Percentiles rank a stretch among this genome's conserved stretches.
Conservation (phyloP, 2,797 vertebrate genomes). For the Xiphophorus birchmanni region DNA sequence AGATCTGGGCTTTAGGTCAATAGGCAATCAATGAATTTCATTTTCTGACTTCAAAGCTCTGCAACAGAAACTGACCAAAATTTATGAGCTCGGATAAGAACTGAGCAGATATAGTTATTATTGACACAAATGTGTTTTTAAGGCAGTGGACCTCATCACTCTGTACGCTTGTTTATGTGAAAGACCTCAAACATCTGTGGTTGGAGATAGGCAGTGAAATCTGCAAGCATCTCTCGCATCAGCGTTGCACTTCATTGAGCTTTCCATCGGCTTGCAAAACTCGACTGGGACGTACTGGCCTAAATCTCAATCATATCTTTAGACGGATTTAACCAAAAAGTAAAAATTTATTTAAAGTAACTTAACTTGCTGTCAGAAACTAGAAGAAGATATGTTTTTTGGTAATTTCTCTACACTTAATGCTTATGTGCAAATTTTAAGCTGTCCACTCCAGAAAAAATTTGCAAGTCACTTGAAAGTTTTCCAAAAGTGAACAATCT, state of each 20-base stretch:
- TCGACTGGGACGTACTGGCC: not conserved
- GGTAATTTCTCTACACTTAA: not conserved
- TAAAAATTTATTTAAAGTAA: not conserved
- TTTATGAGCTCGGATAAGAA: constrained; percentile 21
- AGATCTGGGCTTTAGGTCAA: constrained; percentile 47
- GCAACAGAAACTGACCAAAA: constrained; percentile 39
- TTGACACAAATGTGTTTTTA: not conserved
- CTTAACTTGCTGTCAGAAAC: not conserved
- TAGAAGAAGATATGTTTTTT: not conserved
- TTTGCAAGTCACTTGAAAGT: not conserved
- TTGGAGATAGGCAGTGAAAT: not conserved
- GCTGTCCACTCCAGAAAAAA: not conserved
- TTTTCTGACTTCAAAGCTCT: constrained; percentile 52
- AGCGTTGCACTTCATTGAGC: not conserved
- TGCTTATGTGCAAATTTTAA: not conserved
- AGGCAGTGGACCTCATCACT: too few species aligned
- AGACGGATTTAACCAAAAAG: not conserved
- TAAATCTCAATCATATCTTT: not conserved
- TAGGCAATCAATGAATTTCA: constrained; percentile 63
- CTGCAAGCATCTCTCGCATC: not conserved
- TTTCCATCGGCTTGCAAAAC: not conserved
- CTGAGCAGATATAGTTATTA: not conserved
- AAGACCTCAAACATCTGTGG: not conserved
- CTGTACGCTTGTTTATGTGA: too few species aligned
- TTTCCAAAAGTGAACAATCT: not conserved